Conservation (phyloP, 2,888 invertebrate species). For the Cenopis cana region DNA sequence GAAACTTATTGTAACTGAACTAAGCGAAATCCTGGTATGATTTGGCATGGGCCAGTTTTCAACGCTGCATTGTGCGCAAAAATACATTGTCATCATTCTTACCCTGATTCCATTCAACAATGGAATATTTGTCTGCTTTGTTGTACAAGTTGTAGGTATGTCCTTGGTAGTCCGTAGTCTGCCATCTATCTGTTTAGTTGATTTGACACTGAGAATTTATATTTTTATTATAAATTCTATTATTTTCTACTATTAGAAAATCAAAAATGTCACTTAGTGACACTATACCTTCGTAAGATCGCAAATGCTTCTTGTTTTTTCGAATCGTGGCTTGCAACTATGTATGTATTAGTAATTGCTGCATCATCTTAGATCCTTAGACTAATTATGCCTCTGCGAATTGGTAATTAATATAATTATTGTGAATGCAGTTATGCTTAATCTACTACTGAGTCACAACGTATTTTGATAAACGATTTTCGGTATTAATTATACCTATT, state of each 20-base stretch:
- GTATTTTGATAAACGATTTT: not conserved
- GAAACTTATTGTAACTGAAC: not conserved
- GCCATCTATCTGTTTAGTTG: too few relatives aligned
- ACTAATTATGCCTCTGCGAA: conserved; percentile 26
- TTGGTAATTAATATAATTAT: conserved; percentile 22
- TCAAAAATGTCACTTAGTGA: too few relatives aligned
- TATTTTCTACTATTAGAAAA: too few relatives aligned
- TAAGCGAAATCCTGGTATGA: not conserved
- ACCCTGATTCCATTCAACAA: conserved; percentile 17
- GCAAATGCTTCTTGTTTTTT: conserved; percentile 9
- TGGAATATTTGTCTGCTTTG: not conserved
- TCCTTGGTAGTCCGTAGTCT: conserved; percentile 25
- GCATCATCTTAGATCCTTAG: not conserved
- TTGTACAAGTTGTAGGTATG: conserved; percentile 8
- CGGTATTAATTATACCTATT: too few relatives aligned
- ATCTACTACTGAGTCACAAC: not conserved
- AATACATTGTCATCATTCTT: conserved; percentile 12
- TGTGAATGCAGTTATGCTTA: conserved; percentile 9
- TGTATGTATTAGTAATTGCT: conserved; percentile 20
- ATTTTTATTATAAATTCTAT: too few relatives aligned
- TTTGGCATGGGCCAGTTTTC: conserved; percentile 12
- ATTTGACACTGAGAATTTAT: too few relatives aligned
- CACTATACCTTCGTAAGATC: conserved; percentile 8
- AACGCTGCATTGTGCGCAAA: conserved; percentile 5
- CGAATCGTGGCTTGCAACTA: conserved; percentile 8